A percentile compares a stretch with the other conserved stretches of the same genome.
Evolutionary conservation across 2,113 vertebrate genomes (phyloP).

Genomic region (Nesogale talazaci): DNA sequence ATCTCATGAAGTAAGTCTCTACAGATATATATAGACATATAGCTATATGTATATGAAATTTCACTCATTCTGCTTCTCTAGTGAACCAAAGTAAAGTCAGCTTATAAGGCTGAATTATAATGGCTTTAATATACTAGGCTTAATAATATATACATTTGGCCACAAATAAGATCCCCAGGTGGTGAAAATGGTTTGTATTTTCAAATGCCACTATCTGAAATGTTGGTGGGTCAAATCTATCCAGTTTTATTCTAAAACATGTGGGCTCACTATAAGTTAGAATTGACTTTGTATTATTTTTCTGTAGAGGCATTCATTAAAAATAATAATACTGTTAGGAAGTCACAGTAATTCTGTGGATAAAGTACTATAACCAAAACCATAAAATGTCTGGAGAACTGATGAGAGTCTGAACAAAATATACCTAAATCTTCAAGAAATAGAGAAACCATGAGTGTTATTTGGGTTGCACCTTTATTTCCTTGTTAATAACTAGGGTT

Average conservation of each 20-base stretch:
- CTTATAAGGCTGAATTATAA: neutral
- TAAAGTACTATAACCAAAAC: neutral
- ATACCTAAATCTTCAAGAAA: conserved; percentile 13
- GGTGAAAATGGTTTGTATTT: neutral
- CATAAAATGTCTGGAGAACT: neutral
- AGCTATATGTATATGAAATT: no score
- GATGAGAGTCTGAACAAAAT: neutral
- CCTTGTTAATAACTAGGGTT: neutral
- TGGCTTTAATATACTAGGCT: neutral
- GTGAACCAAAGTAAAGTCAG: neutral
- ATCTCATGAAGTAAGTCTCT: neutral
- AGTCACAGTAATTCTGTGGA: neutral
- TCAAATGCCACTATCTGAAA: neutral
- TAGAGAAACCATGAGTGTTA: neutral
- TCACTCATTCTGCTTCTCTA: neutral
- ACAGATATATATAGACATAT: no score
- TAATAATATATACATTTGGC: neutral
- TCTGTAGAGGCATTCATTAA: neutral
- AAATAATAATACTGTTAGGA: neutral
- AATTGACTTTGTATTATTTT: neutral
- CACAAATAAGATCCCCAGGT: neutral
- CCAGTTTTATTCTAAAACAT: neutral
- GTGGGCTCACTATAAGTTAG: neutral
- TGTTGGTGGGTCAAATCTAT: neutral
- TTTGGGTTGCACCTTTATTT: neutral